Evolutionary conservation across 1,140 invertebrate species (phyloP).

Genomic region (Penaeus indicus): DNA sequence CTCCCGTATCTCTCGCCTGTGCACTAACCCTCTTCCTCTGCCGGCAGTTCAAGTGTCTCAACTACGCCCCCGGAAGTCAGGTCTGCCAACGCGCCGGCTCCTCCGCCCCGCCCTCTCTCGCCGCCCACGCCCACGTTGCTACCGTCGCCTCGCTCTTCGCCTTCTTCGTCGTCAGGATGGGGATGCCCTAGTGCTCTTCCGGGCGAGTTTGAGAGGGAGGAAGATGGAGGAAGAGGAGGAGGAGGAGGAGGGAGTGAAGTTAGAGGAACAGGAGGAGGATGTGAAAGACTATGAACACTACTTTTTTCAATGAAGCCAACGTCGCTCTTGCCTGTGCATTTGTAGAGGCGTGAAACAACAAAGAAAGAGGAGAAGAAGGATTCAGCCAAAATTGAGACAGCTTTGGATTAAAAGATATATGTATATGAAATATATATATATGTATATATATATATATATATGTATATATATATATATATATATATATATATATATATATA

Average conservation of each 20-base stretch:
- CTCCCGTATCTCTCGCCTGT: neutral
- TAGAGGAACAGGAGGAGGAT: no score
- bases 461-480: no score
- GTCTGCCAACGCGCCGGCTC: slow-evolving; percentile 39
- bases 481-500: no score
- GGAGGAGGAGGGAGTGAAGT: neutral
- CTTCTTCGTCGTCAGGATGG: neutral
- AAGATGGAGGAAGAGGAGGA: neutral
- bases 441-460: no score
- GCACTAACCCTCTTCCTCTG: neutral
- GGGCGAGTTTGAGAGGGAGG: neutral
- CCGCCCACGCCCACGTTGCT: neutral
- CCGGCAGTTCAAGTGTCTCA: slow-evolving; percentile 43
- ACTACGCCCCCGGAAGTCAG: slow-evolving; percentile 42
- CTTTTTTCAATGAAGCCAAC: no score
- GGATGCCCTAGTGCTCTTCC: neutral
- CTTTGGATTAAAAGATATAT: no score
- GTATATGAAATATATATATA: no score
- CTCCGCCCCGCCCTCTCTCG: neutral
- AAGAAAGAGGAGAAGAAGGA: no score
- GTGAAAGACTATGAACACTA: neutral
- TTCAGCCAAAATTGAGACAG: no score
- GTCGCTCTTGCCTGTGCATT: no score
- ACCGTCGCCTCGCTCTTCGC: slow-evolving; percentile 18
- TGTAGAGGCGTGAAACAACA: no score